Conservation (phyloP, 2,888 invertebrate species). For the Anoncus sp. region DNA sequence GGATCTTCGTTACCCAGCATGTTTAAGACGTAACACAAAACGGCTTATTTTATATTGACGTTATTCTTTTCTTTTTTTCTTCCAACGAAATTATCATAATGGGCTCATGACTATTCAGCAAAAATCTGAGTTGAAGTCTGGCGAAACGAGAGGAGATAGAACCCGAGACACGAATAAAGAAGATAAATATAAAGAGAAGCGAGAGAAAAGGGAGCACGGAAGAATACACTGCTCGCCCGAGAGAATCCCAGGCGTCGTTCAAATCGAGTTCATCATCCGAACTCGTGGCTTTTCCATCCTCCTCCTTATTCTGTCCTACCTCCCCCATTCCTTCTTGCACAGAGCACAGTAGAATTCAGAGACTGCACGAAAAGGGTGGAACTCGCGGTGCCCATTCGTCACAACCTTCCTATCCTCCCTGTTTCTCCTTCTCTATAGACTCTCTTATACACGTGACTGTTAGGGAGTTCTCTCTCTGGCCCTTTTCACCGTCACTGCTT, state of each 20-base stretch:
- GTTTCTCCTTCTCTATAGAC: constrained; percentile 35
- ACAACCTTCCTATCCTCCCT: constrained; percentile 62
- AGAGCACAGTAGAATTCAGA: constrained; percentile 46
- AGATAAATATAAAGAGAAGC: constrained; percentile 28
- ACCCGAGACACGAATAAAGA: constrained; percentile 13
- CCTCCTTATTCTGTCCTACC: neutral
- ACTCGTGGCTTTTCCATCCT: constrained; percentile 45
- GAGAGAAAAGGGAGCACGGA: constrained; percentile 20
- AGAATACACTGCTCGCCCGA: constrained; percentile 49
- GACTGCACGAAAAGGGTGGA: constrained; percentile 65
- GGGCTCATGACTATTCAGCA: constrained; percentile 64
- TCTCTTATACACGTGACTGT: constrained; percentile 17
- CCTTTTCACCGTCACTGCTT: constrained; percentile 41
- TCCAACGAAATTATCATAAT: constrained; percentile 63
- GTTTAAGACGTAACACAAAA: constrained; percentile 21
- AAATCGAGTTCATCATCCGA: constrained; percentile 64
- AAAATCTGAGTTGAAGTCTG: constrained; percentile 59
- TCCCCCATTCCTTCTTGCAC: constrained; percentile 16
- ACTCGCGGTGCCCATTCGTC: constrained; percentile 70
- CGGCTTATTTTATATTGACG: constrained; percentile 62
- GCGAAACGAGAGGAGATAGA: constrained; percentile 23
- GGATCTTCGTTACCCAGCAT: constrained; percentile 1
- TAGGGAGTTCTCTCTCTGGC: constrained; percentile 35
- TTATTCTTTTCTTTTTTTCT: constrained; percentile 58
- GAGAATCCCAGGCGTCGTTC: constrained; percentile 58